Evolutionary conservation across 2,113 vertebrate genomes (phyloP).

Genomic region (Macquaria australasica): DNA sequence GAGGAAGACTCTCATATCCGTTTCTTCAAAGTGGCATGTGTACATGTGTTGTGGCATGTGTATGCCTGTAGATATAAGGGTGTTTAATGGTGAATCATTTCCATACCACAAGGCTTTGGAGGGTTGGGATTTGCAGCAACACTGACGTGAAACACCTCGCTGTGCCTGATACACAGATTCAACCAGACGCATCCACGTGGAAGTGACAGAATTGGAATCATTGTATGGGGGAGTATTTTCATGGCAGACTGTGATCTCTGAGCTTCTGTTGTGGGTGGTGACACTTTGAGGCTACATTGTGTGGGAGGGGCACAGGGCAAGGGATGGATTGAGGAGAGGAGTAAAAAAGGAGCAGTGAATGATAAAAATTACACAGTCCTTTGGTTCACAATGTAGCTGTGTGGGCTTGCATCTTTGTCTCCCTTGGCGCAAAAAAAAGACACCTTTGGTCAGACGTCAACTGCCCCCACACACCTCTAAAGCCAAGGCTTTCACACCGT

Average conservation of each 20-base stretch:
- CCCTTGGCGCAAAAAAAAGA: constrained; percentile 20
- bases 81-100: constrained; percentile 31
- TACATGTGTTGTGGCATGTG: neutral
- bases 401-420: constrained; percentile 65
- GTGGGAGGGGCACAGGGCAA: constrained; percentile 59
- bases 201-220: constrained; percentile 23
- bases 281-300: constrained; percentile 65
- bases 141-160: constrained; percentile 1
- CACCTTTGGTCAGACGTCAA: constrained; percentile 53
- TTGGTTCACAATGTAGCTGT: constrained; percentile 47
- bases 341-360: constrained; percentile 13
- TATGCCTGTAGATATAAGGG: constrained; percentile 9
- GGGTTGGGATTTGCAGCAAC: constrained; percentile 12
- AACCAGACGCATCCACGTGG: constrained; percentile 5
- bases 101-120: constrained; percentile 17
- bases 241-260: constrained; percentile 48
- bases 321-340: constrained; percentile 38
- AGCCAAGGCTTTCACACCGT: constrained; percentile 30
- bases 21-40: neutral
- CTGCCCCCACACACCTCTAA: constrained; percentile 35
- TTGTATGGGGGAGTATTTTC: constrained; percentile 29
- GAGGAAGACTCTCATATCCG: constrained; percentile 6
- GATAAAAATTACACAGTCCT: constrained; percentile 57
- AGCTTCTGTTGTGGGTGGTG: constrained; percentile 52
- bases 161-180: neutral